Conservation (phyloP, 2,888 invertebrate species). For the Platycheirus rosarum region DNA sequence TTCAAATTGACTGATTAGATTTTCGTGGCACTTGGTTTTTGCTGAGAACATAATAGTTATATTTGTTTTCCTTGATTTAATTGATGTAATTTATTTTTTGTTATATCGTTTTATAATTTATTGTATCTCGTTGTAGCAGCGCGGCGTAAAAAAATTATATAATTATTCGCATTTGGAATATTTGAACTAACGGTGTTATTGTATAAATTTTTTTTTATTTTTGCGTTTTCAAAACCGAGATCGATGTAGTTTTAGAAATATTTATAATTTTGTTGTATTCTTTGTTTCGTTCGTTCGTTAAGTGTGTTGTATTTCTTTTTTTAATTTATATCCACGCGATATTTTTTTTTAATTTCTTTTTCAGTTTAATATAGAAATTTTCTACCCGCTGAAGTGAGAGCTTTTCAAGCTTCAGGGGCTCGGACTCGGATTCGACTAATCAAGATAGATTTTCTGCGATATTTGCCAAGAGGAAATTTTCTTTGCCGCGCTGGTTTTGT, state of each 20-base stretch:
- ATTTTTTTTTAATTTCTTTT: conserved; percentile 37
- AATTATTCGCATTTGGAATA: conserved; percentile 65
- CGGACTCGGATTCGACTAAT: conserved; percentile 83
- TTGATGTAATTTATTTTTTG: conserved; percentile 1
- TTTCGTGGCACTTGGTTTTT: conserved; percentile 56
- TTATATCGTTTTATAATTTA: conserved; percentile 12
- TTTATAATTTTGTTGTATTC: conserved; percentile 24
- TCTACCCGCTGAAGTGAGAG: conserved; percentile 73
- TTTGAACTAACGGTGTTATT: conserved; percentile 71
- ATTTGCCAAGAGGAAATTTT: conserved; percentile 77
- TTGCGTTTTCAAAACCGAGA: conserved; percentile 67
- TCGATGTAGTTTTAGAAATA: conserved; percentile 54
- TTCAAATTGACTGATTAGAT: conserved; percentile 52
- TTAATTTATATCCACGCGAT: conserved; percentile 64
- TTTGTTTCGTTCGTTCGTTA: conserved; percentile 68
- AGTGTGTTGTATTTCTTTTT: conserved; percentile 47
- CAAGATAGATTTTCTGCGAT: conserved; percentile 76
- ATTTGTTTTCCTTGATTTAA: conserved; percentile 1
- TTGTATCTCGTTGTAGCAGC: conserved; percentile 35
- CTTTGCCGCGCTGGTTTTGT: conserved; percentile 53
- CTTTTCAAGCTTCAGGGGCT: conserved; percentile 82
- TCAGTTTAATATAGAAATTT: conserved; percentile 52
- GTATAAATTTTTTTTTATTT: conserved; percentile 24
- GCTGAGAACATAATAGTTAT: conserved; percentile 69
- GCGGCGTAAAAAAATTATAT: conserved; percentile 54